A percentile compares a stretch with the other conserved stretches of the same genome.
These are phyloP conservation scores for Etheostoma perlongum DNA, from an alignment of 2,797 vertebrate species.

Conservation along the genomic window DNA sequence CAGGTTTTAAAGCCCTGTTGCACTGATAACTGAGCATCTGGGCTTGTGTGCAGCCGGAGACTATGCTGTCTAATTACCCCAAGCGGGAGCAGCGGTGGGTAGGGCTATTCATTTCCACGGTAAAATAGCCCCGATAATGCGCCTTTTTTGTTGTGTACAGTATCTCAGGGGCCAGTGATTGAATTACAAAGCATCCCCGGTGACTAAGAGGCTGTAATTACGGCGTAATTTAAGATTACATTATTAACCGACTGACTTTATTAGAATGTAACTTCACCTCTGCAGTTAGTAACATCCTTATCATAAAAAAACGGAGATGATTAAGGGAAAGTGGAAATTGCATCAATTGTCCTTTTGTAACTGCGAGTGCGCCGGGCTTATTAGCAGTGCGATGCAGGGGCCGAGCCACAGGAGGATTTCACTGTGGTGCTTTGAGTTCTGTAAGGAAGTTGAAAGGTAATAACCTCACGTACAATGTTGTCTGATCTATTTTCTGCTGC, in stretches of 20 bases:
- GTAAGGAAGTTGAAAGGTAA: conserved; percentile 22
- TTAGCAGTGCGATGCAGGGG: conserved; percentile 37
- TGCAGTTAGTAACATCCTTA: conserved; percentile 80
- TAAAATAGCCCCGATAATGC: conserved; percentile 77
- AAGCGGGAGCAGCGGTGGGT: conserved; percentile 53
- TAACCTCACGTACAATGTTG: neutral
- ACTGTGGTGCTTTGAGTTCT: conserved; percentile 36
- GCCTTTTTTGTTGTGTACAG: conserved; percentile 71
- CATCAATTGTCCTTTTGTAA: conserved; percentile 74
- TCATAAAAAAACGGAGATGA: conserved; percentile 78
- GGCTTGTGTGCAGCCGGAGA: conserved; percentile 59
- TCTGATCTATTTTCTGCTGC: neutral
- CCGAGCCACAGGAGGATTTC: conserved; percentile 54
- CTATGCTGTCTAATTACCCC: conserved; percentile 80
- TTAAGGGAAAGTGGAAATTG: conserved; percentile 77
- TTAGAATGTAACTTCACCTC: conserved; percentile 86
- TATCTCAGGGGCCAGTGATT: conserved; percentile 84
- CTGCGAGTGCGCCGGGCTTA: conserved; percentile 50
- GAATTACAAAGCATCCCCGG: conserved; percentile 84
- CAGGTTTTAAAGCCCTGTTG: conserved; percentile 65
- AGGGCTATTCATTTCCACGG: conserved; percentile 79
- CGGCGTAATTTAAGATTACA: conserved; percentile 86
- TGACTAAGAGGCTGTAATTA: conserved; percentile 87
- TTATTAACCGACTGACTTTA: conserved; percentile 85
- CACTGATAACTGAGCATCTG: conserved; percentile 59